phyloP scores from a whole-genome alignment of 2,888 invertebrate genomes.

The Limnephilus auricula region DNA sequence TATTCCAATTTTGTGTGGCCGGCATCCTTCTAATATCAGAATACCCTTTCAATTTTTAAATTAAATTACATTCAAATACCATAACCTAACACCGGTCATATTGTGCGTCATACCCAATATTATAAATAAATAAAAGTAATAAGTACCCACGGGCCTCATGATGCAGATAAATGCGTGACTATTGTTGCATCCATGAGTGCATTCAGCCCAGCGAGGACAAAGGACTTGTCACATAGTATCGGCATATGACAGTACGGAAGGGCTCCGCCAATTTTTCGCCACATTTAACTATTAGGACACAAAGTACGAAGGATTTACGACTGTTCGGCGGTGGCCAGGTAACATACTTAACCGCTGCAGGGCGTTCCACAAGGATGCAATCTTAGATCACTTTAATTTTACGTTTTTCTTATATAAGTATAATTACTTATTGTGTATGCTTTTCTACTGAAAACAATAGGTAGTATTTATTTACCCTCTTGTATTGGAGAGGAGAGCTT shows the following conservation, averaged over 20 bases:
- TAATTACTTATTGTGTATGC: not conserved
- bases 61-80: not conserved
- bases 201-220: slow-evolving; percentile 5
- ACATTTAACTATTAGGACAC: slow-evolving; percentile 64
- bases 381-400: not conserved
- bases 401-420: not conserved
- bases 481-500: not conserved
- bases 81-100: not conserved
- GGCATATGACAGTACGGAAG: slow-evolving; percentile 47
- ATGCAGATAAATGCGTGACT: not conserved
- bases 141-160: not conserved
- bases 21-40: not conserved
- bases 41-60: not conserved
- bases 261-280: slow-evolving; percentile 64
- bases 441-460: not conserved
- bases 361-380: not conserved
- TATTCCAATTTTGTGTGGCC: not conserved
- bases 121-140: not conserved
- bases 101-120: not conserved
- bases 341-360: slow-evolving; percentile 44
- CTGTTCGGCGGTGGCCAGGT: slow-evolving; percentile 55
- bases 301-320: slow-evolving; percentile 61
- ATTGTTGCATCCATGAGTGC: slow-evolving; percentile 7
- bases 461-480: not conserved
- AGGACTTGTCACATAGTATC: slow-evolving; percentile 47